Evolutionary conservation across 2,797 vertebrate species (phyloP).

Genomic region (Halcyon smyrnensis): DNA sequence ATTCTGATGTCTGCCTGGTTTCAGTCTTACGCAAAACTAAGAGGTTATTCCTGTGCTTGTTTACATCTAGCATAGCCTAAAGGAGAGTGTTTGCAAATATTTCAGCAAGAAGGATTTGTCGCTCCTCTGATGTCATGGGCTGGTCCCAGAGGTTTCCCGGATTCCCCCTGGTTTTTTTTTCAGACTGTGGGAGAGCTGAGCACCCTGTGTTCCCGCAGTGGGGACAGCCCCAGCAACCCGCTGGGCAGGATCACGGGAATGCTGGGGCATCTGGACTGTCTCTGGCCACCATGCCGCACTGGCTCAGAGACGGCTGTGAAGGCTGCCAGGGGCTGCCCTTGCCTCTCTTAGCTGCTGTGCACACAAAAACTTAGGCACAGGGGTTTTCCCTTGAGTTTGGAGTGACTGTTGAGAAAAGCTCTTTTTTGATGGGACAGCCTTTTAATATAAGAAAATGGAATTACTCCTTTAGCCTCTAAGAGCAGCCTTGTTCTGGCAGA

Average conservation of each 20-base stretch:
- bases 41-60: background rate
- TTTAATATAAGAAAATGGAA: background rate
- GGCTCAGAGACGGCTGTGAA: background rate
- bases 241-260: background rate
- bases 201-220: accelerated
- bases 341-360: background rate
- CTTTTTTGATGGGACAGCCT: background rate
- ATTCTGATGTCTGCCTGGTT: background rate
- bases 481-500: background rate
- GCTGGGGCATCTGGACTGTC: background rate
- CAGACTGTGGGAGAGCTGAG: background rate
- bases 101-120: background rate
- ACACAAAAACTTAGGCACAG: accelerated
- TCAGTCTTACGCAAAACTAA: background rate
- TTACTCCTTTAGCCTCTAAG: background rate
- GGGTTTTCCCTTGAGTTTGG: background rate
- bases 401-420: background rate
- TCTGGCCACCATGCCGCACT: accelerated
- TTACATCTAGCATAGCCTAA: background rate
- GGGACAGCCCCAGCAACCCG: background rate
- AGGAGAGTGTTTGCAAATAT: background rate
- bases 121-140: background rate
- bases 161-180: background rate
- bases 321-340: background rate
- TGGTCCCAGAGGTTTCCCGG: accelerated